Conservation (phyloP, 2,797 vertebrate genomes). For the Propithecus deckenii region DNA sequence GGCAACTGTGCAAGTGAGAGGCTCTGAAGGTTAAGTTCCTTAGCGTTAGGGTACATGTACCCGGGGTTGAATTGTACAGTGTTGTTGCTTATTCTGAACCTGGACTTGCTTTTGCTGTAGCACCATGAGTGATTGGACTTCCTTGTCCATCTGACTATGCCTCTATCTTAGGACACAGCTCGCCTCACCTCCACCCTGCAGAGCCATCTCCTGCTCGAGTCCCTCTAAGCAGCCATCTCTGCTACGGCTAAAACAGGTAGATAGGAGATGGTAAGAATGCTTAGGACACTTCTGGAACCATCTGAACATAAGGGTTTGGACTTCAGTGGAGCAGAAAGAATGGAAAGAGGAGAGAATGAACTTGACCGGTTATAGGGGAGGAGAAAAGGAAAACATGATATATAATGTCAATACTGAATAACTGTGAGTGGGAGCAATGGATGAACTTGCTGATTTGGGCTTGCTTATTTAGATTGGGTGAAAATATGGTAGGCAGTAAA, state of each 20-base stretch:
- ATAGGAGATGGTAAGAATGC: background rate
- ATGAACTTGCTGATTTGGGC: background rate
- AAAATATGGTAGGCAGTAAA: background rate
- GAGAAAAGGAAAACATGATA: background rate
- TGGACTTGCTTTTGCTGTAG: background rate
- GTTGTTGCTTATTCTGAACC: background rate
- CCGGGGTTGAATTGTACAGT: fast-evolving
- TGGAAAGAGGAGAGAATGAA: background rate
- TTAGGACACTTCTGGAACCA: background rate
- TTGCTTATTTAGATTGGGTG: background rate
- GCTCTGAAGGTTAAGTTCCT: background rate
- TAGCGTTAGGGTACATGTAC: background rate
- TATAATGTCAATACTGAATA: background rate
- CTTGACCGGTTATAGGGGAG: background rate
- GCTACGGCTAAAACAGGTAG: background rate
- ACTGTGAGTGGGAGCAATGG: background rate
- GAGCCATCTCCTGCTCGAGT: background rate
- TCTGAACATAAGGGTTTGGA: background rate
- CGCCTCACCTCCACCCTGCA: background rate
- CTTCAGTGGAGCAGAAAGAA: background rate
- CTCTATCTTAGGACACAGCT: background rate
- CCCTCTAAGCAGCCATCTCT: background rate
- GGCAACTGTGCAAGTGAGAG: background rate
- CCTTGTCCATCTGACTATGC: no score
- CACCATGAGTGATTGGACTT: background rate